These are phyloP conservation scores for Temnothorax unifasciatus DNA, from an alignment of 2,888 invertebrate genomes.

Conservation along the genomic window DNA sequence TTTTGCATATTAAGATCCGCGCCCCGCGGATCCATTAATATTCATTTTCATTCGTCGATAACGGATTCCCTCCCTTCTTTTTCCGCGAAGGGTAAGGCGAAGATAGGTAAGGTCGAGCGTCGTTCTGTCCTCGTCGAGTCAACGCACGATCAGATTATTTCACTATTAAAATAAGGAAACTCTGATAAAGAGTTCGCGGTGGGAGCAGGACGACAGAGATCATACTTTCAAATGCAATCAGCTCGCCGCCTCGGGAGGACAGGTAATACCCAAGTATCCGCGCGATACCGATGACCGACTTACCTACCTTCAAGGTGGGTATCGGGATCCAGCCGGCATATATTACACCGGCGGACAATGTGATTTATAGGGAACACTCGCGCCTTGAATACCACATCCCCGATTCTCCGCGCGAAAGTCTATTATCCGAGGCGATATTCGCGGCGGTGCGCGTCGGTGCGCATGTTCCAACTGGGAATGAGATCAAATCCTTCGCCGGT, in stretches of 20 bases:
- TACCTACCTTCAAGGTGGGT: slow-evolving; percentile 35
- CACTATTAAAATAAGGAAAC: slow-evolving; percentile 60
- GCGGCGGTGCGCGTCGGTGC: slow-evolving; percentile 8
- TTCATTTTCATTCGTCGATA: slow-evolving; percentile 77
- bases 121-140: slow-evolving; percentile 24
- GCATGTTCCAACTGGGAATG: slow-evolving; percentile 39
- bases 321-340: slow-evolving; percentile 50
- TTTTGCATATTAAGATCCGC: slow-evolving; percentile 72
- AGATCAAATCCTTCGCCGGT: slow-evolving; percentile 38
- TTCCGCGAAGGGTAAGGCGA: background rate
- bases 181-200: slow-evolving; percentile 44
- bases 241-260: slow-evolving; percentile 48
- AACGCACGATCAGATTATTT: slow-evolving; percentile 61
- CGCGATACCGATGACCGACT: slow-evolving; percentile 55
- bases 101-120: background rate
- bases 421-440: slow-evolving; percentile 50
- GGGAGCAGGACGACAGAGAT: slow-evolving; percentile 29
- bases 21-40: slow-evolving; percentile 76
- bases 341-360: slow-evolving; percentile 49
- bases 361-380: slow-evolving; percentile 53
- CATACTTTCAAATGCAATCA: slow-evolving; percentile 59
- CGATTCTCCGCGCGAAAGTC: slow-evolving; percentile 51
- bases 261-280: slow-evolving; percentile 49
- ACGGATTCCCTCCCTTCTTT: slow-evolving; percentile 63
- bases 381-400: slow-evolving; percentile 51